Evolutionary conservation across 2,113 vertebrate genomes (phyloP), one percentile per base, ranked within the genome.

Genomic region (Neolamprologus variostigma): DNA sequence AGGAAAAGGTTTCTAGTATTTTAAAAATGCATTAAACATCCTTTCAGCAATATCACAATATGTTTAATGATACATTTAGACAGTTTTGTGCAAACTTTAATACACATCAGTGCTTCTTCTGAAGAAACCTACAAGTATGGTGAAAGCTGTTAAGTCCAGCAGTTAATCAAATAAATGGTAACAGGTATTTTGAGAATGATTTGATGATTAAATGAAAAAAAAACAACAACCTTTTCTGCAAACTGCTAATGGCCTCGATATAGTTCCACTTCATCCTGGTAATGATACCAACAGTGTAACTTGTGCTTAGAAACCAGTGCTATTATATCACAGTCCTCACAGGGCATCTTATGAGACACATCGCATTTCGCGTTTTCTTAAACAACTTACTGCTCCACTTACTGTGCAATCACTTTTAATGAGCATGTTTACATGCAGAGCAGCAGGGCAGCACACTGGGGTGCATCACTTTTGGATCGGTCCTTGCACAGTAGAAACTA

Each of bases 391-490:
- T 84, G 87, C 90, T 88, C 23, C 8, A 40, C 76, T 92, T 78
- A 50, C 81, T 83, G 37, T 78, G 78, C 76, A 87, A 71, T 86
- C 89, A 82, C 76, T 42, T 82, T 82, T 31, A 88, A 94, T 92
- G 87, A 86, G 51, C 0, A 50, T 89, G 87, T 93, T 94, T 92
- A 87, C 76, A 19, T 26, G 35, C 7, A 11, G 61, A 16, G 89
- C 83, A 14, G 5, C 45, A 37, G 17, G 85, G 82, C 82, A 57
- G 57, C 13, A 86, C 8, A 12, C 80, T 28, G 84, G 86, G 54
- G 86, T 33, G 9, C 53, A 82, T 83, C 82, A 23, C 14, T 80
- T 57, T 57, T 81, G 63, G 50, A 80, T 78, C 7, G 2, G 50
- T 9, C 13, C 33, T 6, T 9, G 45, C 23, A 35, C 83, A 81